Conservation (phyloP, 37 sponge, comb jelly and placozoan genomes). For the Amphimedon queenslandica region DNA sequence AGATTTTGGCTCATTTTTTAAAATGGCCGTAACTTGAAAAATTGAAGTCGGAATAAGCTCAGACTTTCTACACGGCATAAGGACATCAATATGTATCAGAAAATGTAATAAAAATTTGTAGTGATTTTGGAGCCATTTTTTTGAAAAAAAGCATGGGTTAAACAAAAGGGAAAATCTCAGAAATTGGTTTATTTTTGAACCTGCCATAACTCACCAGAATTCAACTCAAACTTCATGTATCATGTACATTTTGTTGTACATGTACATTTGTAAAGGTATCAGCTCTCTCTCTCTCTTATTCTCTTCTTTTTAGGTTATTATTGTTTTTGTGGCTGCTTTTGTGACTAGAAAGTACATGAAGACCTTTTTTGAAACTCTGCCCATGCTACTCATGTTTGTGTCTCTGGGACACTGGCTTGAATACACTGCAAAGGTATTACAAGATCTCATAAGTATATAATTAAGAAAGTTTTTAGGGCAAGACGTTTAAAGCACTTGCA, state of each 20-base stretch:
- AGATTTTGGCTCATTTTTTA: too few relatives aligned
- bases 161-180: too few relatives aligned
- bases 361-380: slow-evolving; percentile 78
- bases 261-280: too few relatives aligned
- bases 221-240: too few relatives aligned
- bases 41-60: too few relatives aligned
- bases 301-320: slow-evolving; percentile 9
- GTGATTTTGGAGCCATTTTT: too few relatives aligned
- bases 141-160: too few relatives aligned
- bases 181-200: slow-evolving; percentile 78
- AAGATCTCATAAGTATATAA: not conserved
- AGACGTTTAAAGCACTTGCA: slow-evolving; percentile 95
- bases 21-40: too few relatives aligned
- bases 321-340: slow-evolving; percentile 3
- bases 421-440: slow-evolving; percentile 85
- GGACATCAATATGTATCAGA: too few relatives aligned
- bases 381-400: slow-evolving; percentile 81
- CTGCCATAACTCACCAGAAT: too few relatives aligned
- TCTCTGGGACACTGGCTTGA: slow-evolving; percentile 80
- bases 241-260: not conserved
- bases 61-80: too few relatives aligned
- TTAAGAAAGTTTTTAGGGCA: slow-evolving; percentile 56
- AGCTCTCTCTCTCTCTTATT: not conserved
- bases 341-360: not conserved
- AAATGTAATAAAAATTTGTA: too few relatives aligned